phyloP scores from a whole-genome alignment of 2,113 vertebrate species.

The Lipophrys pholis region DNA sequence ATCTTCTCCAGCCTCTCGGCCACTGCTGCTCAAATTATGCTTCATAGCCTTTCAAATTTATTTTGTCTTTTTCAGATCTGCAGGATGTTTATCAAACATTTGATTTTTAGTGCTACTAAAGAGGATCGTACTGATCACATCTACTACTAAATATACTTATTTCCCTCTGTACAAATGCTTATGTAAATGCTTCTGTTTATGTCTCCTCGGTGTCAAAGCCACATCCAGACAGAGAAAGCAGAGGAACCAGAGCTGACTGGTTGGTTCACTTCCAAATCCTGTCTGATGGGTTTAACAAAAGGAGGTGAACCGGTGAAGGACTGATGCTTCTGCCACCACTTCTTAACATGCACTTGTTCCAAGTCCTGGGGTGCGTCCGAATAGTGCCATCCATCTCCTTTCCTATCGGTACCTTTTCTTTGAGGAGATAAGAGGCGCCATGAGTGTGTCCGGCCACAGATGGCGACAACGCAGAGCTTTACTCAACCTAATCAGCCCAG shows the following conservation, averaged over 20 bases:
- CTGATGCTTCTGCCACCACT: not conserved
- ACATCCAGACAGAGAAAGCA: constrained; percentile 6
- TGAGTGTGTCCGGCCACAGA: constrained; percentile 47
- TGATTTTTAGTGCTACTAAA: too few species aligned
- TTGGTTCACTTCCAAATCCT: constrained; percentile 65
- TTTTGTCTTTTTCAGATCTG: too few species aligned
- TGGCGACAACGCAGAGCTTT: constrained; percentile 30
- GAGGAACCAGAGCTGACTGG: constrained; percentile 34
- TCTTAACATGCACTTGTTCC: too few species aligned
- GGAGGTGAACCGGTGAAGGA: constrained; percentile 11
- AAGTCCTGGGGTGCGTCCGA: too few species aligned
- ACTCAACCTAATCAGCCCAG: not conserved
- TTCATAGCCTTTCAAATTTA: too few species aligned
- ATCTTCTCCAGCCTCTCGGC: too few species aligned
- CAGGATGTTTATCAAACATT: too few species aligned
- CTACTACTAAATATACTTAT: too few species aligned
- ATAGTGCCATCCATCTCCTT: too few species aligned
- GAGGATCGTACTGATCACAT: too few species aligned
- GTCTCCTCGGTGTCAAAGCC: constrained; percentile 12
- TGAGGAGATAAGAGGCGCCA: constrained; percentile 58
- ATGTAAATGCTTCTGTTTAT: not conserved
- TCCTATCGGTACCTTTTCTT: too few species aligned
- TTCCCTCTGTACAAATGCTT: not conserved
- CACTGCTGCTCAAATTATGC: too few species aligned
- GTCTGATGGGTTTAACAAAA: constrained; percentile 63